Conservation (phyloP, 1,140 invertebrate genomes). For the Leucophenga varia region DNA sequence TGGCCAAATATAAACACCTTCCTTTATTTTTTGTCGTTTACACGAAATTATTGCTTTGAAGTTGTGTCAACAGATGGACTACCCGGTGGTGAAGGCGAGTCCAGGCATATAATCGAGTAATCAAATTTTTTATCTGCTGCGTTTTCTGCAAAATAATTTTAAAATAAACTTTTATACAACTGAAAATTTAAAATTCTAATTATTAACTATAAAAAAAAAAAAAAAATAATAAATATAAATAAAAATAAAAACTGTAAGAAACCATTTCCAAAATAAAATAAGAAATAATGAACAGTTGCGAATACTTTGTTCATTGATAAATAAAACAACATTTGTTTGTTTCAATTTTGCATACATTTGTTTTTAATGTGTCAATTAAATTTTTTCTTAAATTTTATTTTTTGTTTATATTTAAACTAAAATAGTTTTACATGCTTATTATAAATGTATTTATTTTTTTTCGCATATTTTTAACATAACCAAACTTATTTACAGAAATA, state of each 20-base stretch:
- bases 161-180: conserved; percentile 3
- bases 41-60: no score
- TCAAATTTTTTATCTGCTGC: no score
- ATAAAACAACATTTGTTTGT: conserved; percentile 10
- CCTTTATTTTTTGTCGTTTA: no score
- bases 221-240: not conserved
- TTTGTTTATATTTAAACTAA: no score
- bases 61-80: conserved; percentile 1
- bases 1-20: no score
- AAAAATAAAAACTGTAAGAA: conserved; percentile 1
- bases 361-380: no score
- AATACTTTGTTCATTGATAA: not conserved
- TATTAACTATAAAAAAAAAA: not conserved
- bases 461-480: no score
- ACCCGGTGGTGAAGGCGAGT: conserved; percentile 61
- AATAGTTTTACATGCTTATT: no score
- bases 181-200: not conserved
- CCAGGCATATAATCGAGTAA: conserved; percentile 60
- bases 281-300: not conserved
- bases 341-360: no score
- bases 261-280: conserved; percentile 7
- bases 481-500: no score
- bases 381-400: no score
- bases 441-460: no score
- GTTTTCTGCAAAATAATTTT: conserved; percentile 4